Conservation (phyloP, 2,113 vertebrate species). For the Gracilinanus agilis region DNA sequence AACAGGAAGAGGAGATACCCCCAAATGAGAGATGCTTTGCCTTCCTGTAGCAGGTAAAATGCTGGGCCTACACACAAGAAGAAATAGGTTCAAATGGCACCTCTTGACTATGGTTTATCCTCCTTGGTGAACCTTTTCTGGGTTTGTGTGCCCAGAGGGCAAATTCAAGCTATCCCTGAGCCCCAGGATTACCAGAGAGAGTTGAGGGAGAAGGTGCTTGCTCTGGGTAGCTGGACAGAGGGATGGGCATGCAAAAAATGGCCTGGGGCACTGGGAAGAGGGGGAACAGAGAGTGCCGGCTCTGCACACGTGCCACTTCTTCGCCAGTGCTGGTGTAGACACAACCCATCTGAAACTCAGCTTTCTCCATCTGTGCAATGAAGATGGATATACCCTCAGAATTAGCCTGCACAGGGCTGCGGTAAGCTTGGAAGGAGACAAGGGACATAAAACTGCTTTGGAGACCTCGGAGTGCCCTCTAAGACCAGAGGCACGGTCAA, state of each 20-base stretch:
- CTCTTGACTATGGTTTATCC: neutral
- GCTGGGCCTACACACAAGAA: neutral
- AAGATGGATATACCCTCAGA: neutral
- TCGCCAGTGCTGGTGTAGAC: too few species aligned
- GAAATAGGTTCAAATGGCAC: neutral
- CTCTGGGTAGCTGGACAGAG: too few species aligned
- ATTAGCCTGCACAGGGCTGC: neutral
- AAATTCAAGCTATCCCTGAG: too few species aligned
- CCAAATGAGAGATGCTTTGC: neutral
- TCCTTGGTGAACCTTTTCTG: too few species aligned
- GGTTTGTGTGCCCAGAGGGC: too few species aligned
- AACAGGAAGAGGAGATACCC: neutral
- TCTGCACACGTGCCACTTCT: too few species aligned
- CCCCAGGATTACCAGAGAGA: too few species aligned
- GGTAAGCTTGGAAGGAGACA: neutral
- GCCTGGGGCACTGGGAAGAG: too few species aligned
- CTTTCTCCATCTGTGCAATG: neutral
- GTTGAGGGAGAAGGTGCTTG: too few species aligned
- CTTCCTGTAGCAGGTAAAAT: neutral
- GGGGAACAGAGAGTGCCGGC: too few species aligned
- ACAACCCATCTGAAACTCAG: neutral
- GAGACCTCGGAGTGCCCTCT: neutral
- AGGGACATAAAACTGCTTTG: neutral
- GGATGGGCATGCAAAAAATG: too few species aligned
- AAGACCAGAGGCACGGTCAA: too few species aligned